Base-by-base conservation (phyloP, 1,140 invertebrate species). In the Drosophila athabasca region DNA sequence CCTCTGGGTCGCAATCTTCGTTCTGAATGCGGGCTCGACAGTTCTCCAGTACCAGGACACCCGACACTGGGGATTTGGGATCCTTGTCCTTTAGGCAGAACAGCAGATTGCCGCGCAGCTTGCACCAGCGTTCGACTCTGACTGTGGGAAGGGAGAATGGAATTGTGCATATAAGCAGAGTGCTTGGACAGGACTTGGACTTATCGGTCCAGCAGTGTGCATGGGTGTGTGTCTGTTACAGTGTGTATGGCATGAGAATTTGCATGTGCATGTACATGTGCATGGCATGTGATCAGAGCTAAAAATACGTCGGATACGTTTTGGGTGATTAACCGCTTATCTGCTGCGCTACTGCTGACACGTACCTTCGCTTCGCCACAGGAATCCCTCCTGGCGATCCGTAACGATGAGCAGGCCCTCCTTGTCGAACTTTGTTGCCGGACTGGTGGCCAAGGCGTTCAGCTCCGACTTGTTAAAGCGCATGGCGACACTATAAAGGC, bases 51-150 rank as follows among this genome's bases (percentile, higher is more conserved):
- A 99, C 95, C 78, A 98, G 95, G 1, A 98, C 95, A 5, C 97
- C 97, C 45, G 96, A 91, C 1, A 97, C 96, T 71, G 98, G 96
- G 7, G 96, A 97, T 94, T 95, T 97, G 88, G 95, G 95, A 91
- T 98, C 97, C 70, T 95, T 94, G 26, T 95, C 96, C 92, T 98
- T 98, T 91, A 98, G 96, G 92, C 98, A 99, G 93, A 99, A 99
- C 51, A 99, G 92, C 3, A 99, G 92, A 93, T 99, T 99, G 57
- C 98, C 98, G 83, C 96, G 94, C 17, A 99, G 93, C 62, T 97
- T 94, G 93, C 97, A 98, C 96, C 97, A 98, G 91, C 97, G 93
- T 90, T 97, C 95, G 67, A 95, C 93, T 92, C 94, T 96, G 68
- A 96, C 97, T 98, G 92, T 55, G 93, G 91, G 90, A 26, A 39